These are phyloP conservation scores for Athene cunicularia DNA, from an alignment of 2,113 vertebrate species.

Conservation along the genomic window DNA sequence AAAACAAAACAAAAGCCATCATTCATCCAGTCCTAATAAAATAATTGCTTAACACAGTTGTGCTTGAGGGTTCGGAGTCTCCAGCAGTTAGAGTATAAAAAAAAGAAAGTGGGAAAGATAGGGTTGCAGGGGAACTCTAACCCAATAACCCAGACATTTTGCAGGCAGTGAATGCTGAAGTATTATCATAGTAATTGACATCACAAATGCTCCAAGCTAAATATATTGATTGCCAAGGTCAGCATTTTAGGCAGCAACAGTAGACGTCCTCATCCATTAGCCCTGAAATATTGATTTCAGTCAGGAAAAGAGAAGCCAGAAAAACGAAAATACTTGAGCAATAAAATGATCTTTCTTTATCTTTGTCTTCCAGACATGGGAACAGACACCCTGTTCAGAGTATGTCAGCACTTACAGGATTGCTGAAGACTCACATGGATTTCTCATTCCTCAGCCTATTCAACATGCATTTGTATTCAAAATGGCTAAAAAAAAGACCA, in stretches of 20 bases:
- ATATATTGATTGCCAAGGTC: conserved; percentile 69
- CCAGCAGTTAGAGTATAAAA: background rate
- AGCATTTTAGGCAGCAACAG: conserved; percentile 54
- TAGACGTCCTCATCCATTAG: conserved; percentile 61
- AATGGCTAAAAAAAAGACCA: background rate
- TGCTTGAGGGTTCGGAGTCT: background rate
- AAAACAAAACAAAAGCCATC: background rate
- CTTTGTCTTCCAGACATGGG: conserved; percentile 60
- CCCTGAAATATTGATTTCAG: conserved; percentile 65
- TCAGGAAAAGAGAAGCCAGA: conserved; percentile 51
- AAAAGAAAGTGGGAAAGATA: conserved; percentile 20
- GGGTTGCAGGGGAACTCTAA: conserved; percentile 23
- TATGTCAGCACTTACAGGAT: background rate
- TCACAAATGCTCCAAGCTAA: conserved; percentile 53
- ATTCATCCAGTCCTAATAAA: conserved; percentile 15
- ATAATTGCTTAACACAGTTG: conserved; percentile 9
- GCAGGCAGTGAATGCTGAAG: conserved; percentile 32
- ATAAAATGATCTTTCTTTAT: conserved; percentile 62
- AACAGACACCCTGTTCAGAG: background rate
- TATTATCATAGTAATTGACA: conserved; percentile 52
- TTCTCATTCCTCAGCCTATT: background rate
- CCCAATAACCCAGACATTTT: conserved; percentile 47
- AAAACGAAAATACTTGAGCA: conserved; percentile 53
- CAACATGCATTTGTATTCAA: background rate
- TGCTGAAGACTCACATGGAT: conserved; percentile 1